Conservation (phyloP, 2,113 vertebrate species). For the Podarcis cretensis region DNA sequence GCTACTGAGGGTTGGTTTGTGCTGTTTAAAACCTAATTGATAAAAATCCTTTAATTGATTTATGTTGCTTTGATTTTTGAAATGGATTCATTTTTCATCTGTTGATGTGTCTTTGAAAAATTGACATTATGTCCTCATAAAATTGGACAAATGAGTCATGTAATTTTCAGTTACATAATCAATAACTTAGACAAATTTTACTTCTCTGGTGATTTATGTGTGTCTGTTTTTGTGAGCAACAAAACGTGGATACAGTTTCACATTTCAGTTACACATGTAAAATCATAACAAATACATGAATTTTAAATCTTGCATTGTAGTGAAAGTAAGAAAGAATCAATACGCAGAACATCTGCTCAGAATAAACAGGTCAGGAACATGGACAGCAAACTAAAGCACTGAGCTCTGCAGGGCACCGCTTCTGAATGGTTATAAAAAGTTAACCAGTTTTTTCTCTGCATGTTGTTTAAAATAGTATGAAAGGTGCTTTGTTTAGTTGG, state of each 20-base stretch:
- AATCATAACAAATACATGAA: constrained; percentile 36
- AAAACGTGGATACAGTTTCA: constrained; percentile 71
- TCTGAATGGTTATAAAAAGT: neutral
- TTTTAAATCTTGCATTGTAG: constrained; percentile 28
- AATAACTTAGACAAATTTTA: constrained; percentile 93
- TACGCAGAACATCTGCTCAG: accelerated
- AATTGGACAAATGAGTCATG: constrained; percentile 92
- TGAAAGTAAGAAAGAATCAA: constrained; percentile 39
- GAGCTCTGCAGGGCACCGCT: neutral
- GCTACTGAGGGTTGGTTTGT: constrained; percentile 36
- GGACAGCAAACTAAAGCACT: neutral
- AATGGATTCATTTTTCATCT: constrained; percentile 78
- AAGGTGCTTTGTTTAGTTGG: neutral
- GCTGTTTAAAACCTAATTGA: constrained; percentile 67
- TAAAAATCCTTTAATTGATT: constrained; percentile 75
- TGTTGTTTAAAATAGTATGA: neutral
- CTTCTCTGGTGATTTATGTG: constrained; percentile 92
- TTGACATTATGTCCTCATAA: constrained; percentile 84
- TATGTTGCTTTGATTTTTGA: constrained; percentile 69
- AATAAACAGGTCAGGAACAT: neutral
- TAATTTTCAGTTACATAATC: constrained; percentile 96
- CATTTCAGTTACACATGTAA: constrained; percentile 44
- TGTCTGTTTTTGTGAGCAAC: constrained; percentile 71
- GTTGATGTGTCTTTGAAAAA: constrained; percentile 74
- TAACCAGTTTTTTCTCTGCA: accelerated